phyloP scores from a whole-genome alignment of 1,140 invertebrate species.

The Condylostylus longicornis region DNA sequence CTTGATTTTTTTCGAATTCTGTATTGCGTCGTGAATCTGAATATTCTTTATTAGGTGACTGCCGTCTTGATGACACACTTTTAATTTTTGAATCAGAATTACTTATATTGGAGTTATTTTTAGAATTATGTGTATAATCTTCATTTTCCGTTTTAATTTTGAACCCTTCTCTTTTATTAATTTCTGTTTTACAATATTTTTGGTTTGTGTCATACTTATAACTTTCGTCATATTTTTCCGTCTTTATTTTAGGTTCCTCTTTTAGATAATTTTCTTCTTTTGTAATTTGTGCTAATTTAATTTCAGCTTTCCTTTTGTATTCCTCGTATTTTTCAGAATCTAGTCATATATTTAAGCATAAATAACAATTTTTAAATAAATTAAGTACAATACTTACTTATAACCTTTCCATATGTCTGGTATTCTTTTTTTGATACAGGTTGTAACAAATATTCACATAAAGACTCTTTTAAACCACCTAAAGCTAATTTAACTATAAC shows the following conservation, averaged over 20 bases:
- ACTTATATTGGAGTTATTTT: slow-evolving; percentile 21
- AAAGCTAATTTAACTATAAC: slow-evolving; percentile 65
- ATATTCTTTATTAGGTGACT: neutral
- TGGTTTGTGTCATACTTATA: slow-evolving; percentile 1
- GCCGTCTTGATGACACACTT: slow-evolving; percentile 9
- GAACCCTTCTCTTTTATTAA: slow-evolving; percentile 7
- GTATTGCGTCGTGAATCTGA: neutral
- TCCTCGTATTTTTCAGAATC: slow-evolving; percentile 52
- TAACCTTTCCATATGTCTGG: slow-evolving; percentile 60
- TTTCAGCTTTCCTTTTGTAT: slow-evolving; percentile 44
- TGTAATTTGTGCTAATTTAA: slow-evolving; percentile 24
- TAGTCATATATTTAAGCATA: slow-evolving; percentile 17
- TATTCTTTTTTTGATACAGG: slow-evolving; percentile 65
- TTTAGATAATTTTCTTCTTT: slow-evolving; percentile 11
- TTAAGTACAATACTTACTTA: slow-evolving; percentile 45
- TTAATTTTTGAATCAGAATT: slow-evolving; percentile 23
- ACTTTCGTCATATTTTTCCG: slow-evolving; percentile 4
- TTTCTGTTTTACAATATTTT: neutral
- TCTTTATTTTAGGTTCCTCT: slow-evolving; percentile 6
- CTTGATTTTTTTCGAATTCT: neutral
- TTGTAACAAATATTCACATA: slow-evolving; percentile 63
- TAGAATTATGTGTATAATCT: slow-evolving; percentile 16
- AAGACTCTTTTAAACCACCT: slow-evolving; percentile 47
- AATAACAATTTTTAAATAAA: neutral
- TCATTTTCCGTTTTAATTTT: slow-evolving; percentile 3